A percentile compares a stretch with the other conserved stretches of the same genome.
These are phyloP conservation scores for Crenichthys baileyi DNA, from an alignment of 2,797 vertebrate genomes.

Conservation along the genomic window DNA sequence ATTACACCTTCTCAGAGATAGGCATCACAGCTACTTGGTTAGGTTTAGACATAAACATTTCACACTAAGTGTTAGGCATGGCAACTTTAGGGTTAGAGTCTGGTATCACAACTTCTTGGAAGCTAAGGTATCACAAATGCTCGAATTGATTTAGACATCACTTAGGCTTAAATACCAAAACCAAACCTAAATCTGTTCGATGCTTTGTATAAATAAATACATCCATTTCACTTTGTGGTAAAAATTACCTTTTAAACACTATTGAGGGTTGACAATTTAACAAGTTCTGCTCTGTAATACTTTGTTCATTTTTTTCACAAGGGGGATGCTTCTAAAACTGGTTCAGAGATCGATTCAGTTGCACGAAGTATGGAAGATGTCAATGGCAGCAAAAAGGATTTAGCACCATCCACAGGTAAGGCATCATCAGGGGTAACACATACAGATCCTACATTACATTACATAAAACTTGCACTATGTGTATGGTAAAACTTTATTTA, in stretches of 20 bases:
- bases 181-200: neutral
- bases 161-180: neutral
- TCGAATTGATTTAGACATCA: neutral
- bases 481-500: neutral
- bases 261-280: neutral
- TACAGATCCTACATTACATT: neutral
- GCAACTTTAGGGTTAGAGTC: neutral
- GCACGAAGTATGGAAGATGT: slow-evolving; percentile 88
- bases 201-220: neutral
- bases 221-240: neutral
- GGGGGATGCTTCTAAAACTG: slow-evolving; percentile 92
- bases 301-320: slow-evolving; percentile 68
- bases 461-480: neutral
- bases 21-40: neutral
- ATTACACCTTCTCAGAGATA: neutral
- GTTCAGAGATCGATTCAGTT: slow-evolving; percentile 90
- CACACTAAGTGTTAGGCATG: neutral
- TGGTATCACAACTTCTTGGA: neutral
- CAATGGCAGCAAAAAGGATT: slow-evolving; percentile 87
- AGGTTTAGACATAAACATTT: neutral
- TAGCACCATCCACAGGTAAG: slow-evolving; percentile 88
- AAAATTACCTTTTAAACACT: neutral
- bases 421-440: neutral
- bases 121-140: neutral
- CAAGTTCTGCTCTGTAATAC: slow-evolving; percentile 32